These are phyloP conservation scores for Lordiphosa fenestrarum DNA, from an alignment of 2,888 invertebrate genomes.

Conservation along the genomic window DNA sequence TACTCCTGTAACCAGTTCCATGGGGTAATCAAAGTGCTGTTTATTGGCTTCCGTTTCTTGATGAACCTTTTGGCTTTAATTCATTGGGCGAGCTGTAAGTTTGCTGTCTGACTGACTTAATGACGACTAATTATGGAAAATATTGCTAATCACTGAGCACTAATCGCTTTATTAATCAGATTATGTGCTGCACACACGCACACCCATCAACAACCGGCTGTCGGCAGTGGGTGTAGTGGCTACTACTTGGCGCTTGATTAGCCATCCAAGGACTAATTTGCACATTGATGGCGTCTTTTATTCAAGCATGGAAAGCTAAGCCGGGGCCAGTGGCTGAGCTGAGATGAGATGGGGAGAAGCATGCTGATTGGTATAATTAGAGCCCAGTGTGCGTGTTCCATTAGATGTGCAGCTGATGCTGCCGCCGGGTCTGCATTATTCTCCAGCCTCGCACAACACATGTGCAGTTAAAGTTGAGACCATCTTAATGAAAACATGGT, in stretches of 20 bases:
- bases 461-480: conserved; percentile 41
- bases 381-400: conserved; percentile 43
- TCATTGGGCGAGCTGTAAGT: not conserved
- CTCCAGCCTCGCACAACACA: conserved; percentile 16
- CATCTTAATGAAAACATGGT: conserved; percentile 62
- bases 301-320: conserved; percentile 42
- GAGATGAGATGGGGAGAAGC: conserved; percentile 32
- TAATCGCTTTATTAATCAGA: conserved; percentile 72
- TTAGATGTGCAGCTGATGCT: conserved; percentile 59
- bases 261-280: conserved; percentile 68
- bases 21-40: not conserved
- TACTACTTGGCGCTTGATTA: conserved; percentile 46
- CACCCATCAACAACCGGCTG: conserved; percentile 1
- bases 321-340: conserved; percentile 11
- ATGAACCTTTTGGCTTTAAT: conserved; percentile 18
- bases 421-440: conserved; percentile 47
- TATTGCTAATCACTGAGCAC: conserved; percentile 65
- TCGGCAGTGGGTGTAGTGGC: conserved; percentile 29
- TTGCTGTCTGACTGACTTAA: conserved; percentile 45
- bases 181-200: conserved; percentile 46
- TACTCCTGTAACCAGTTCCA: too few species aligned
- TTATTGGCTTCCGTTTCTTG: conserved; percentile 5
- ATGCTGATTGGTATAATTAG: conserved; percentile 70
- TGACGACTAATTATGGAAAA: conserved; percentile 66
- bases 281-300: conserved; percentile 73